Conservation (phyloP, 2,888 invertebrate genomes). For the Chloromyia formosa region DNA sequence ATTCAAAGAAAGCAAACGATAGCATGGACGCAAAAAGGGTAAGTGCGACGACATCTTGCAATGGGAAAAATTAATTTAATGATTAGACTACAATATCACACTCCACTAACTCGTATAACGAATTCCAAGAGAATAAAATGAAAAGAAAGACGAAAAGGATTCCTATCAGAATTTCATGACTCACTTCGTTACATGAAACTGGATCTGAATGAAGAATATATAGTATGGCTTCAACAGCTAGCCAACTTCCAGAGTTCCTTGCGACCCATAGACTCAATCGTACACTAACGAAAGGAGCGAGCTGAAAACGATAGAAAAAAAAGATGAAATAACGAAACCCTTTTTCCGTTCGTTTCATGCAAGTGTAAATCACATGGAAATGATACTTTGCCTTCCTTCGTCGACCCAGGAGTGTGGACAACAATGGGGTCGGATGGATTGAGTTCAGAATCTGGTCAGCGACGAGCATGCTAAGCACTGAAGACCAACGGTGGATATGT, state of each 20-base stretch:
- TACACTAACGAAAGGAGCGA: neutral
- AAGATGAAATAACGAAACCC: constrained; percentile 17
- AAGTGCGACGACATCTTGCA: neutral
- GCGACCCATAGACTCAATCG: too few species aligned
- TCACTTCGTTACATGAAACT: constrained; percentile 33
- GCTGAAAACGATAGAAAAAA: constrained; percentile 11
- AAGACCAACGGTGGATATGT: neutral
- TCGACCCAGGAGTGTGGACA: neutral
- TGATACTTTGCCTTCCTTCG: constrained; percentile 24
- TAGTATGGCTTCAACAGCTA: constrained; percentile 29
- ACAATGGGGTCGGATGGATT: constrained; percentile 8
- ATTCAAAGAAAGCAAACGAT: too few species aligned
- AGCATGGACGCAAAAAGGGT: constrained; percentile 8
- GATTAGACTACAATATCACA: constrained; percentile 43
- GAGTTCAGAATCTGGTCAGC: constrained; percentile 31
- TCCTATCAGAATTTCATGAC: constrained; percentile 37
- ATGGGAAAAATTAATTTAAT: constrained; percentile 38
- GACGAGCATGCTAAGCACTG: constrained; percentile 2
- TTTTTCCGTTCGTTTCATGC: constrained; percentile 14
- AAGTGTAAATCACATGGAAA: constrained; percentile 42
- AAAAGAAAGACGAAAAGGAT: constrained; percentile 18
- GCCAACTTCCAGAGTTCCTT: neutral
- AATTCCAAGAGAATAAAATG: constrained; percentile 22
- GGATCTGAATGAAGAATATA: constrained; percentile 3
- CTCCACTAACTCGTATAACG: constrained; percentile 42